These are phyloP conservation scores for Heliconius ethilla DNA, from an alignment of 2,888 invertebrate genomes.

Conservation along the genomic window DNA sequence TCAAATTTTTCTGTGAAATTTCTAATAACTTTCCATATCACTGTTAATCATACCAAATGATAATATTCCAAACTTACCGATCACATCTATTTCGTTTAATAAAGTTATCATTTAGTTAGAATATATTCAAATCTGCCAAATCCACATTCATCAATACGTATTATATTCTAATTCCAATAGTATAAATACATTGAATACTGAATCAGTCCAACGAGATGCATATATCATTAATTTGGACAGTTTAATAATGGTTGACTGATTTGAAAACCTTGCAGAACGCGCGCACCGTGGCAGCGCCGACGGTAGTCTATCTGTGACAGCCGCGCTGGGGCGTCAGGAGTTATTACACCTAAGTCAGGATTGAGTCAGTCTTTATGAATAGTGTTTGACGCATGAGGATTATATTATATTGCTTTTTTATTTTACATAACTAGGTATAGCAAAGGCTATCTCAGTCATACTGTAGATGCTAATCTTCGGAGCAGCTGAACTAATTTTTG, in stretches of 20 bases:
- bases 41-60: background rate
- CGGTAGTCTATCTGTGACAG: conserved; percentile 39
- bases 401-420: background rate
- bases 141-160: conserved; percentile 11
- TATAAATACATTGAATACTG: conserved; percentile 16
- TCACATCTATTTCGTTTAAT: background rate
- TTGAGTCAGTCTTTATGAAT: conserved; percentile 9
- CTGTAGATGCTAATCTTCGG: too few relatives aligned
- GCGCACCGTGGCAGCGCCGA: conserved; percentile 39
- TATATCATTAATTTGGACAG: conserved; percentile 51
- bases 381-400: background rate
- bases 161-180: conserved; percentile 15
- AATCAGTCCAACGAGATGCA: conserved; percentile 39
- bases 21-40: too few relatives aligned
- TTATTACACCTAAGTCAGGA: conserved; percentile 35
- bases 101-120: conserved; percentile 2
- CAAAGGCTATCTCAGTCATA: too few relatives aligned
- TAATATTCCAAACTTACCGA: background rate
- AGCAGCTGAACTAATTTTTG: too few relatives aligned
- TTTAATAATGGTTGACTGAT: conserved; percentile 72
- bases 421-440: too few relatives aligned
- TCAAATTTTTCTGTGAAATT: too few relatives aligned
- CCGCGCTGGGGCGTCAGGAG: conserved; percentile 32
- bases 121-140: conserved; percentile 3
- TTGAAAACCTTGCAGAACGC: conserved; percentile 71